Evolutionary conservation across 2,888 invertebrate genomes (phyloP).

Genomic region (Lepidochrysops patricia): DNA sequence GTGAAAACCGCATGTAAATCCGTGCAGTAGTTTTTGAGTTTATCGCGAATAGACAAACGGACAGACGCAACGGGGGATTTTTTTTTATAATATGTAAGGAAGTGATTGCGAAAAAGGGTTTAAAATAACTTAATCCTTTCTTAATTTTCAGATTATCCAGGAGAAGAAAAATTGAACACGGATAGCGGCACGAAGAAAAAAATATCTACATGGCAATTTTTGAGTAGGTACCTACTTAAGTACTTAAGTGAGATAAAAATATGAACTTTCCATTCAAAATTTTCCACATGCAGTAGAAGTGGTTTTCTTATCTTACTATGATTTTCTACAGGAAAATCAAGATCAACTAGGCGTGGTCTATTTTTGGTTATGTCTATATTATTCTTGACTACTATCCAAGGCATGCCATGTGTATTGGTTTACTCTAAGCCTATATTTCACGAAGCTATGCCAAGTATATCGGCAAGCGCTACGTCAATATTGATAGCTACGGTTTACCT

Average conservation of each 20-base stretch:
- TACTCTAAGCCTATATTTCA: slow-evolving; percentile 8
- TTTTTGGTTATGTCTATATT: not conserved
- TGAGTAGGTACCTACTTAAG: not conserved
- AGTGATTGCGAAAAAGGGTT: too few relatives aligned
- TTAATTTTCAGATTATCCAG: not conserved
- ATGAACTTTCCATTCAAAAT: not conserved
- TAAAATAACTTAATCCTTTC: too few relatives aligned
- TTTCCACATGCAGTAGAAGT: not conserved
- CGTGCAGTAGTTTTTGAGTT: too few relatives aligned
- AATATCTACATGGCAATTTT: not conserved
- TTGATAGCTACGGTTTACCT: not conserved
- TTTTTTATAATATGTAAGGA: too few relatives aligned
- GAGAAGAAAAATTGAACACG: not conserved
- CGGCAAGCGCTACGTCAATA: not conserved
- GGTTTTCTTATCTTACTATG: not conserved
- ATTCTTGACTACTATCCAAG: not conserved
- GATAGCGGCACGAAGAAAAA: not conserved
- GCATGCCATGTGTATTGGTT: slow-evolving; percentile 3
- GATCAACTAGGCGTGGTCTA: slow-evolving; percentile 8
- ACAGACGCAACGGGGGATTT: too few relatives aligned
- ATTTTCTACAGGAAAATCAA: not conserved
- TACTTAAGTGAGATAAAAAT: not conserved
- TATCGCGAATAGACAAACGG: too few relatives aligned
- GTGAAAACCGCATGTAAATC: too few relatives aligned
- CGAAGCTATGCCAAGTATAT: slow-evolving; percentile 10